Evolutionary conservation across 2,888 invertebrate species (phyloP), one percentile per base, ranked within the genome.

Genomic region (Cerceris ruficornis): DNA sequence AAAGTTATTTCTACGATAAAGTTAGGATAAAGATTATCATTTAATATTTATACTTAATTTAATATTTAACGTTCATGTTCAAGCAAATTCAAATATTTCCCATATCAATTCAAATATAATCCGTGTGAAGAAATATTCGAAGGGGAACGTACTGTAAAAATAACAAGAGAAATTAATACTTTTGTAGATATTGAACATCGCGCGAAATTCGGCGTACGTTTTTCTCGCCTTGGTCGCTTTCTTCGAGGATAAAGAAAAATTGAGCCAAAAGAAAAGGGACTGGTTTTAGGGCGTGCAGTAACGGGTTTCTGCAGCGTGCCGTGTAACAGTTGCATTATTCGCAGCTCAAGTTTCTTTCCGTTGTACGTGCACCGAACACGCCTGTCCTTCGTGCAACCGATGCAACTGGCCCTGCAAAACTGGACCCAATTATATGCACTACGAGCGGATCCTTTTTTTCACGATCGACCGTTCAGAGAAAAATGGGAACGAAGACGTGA

Each of bases 281-380:
- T 55, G 69, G 60, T 75, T 85, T 80, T 73, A 77, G 81, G 70
- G 75, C 81, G 85, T 79, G 85, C 86, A 78, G 85, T 87, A 87
- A 87, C 87, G 86, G 86, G 78, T 82, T 69, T 72, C 57, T 46
- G 67, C 57, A 52, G 61, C 65, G 68, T 73, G 60, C 50, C 55
- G 4, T 50, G 62, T 78, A 80, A 85, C 85, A 80, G 81, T 83
- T 75, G 79, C 77, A 75, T 81, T 84, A 86, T 84, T 75, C 83
- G 13, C 54, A 75, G 76, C 76, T 82, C 72, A 71, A 55, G 69
- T 86, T 84, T 80, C 86, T 79, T 84, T 55, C 68, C 82, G 73
- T 72, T 68, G 69, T 46, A 59, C 57, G 64, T n/a, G 71, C 50
- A 52, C 17, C 50, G 43, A 28, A 28, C 41, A 39, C 42, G n/a